Conservation (phyloP, 2,888 invertebrate genomes). For the Catocala sponsa region DNA sequence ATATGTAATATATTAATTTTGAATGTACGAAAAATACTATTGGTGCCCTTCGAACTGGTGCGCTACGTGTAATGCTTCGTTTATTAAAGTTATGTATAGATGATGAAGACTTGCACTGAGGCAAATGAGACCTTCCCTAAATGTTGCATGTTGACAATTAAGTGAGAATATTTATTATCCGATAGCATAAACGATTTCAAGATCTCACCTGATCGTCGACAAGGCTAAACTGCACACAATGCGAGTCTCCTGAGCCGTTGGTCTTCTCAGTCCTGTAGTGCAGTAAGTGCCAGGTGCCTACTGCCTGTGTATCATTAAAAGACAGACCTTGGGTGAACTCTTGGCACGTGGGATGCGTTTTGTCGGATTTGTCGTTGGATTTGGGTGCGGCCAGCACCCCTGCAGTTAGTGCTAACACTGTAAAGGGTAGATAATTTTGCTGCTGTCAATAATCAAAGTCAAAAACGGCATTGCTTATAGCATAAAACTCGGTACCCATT, state of each 20-base stretch:
- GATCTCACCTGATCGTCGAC: conserved; percentile 63
- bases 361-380: conserved; percentile 48
- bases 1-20: too few relatives aligned
- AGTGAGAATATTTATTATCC: too few relatives aligned
- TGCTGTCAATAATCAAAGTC: too few relatives aligned
- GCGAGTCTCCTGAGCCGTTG: conserved; percentile 66
- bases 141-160: too few relatives aligned
- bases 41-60: too few relatives aligned
- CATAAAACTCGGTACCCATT: too few relatives aligned
- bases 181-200: background rate
- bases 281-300: conserved; percentile 75
- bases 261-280: conserved; percentile 67
- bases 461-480: too few relatives aligned
- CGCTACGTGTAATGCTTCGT: too few relatives aligned
- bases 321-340: conserved; percentile 70
- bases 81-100: too few relatives aligned
- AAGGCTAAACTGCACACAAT: conserved; percentile 70
- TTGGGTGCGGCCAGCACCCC: conserved; percentile 48
- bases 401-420: conserved; percentile 40
- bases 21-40: too few relatives aligned
- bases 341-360: conserved; percentile 63
- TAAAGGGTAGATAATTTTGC: background rate
- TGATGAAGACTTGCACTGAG: too few relatives aligned
- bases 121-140: too few relatives aligned
- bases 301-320: conserved; percentile 70